Percentiles rank a stretch among this genome's conserved stretches.
These are phyloP conservation scores for Phyto melanocephala DNA, from an alignment of 2,888 invertebrate species.

Conservation along the genomic window DNA sequence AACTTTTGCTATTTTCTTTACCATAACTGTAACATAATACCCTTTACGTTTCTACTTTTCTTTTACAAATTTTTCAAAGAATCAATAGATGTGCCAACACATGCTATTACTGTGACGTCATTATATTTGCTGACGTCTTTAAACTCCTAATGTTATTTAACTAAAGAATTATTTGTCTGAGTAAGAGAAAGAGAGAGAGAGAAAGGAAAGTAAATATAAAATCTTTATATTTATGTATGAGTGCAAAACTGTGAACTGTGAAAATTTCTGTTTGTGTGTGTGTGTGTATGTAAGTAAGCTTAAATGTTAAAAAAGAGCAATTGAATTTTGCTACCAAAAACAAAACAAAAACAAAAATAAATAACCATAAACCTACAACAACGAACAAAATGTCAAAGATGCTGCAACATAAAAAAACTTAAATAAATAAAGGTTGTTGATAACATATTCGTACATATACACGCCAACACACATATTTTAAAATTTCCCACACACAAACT, in stretches of 20 bases:
- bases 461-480: neutral
- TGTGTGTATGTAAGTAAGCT: neutral
- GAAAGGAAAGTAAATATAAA: neutral
- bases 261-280: neutral
- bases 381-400: constrained; percentile 52
- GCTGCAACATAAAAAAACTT: constrained; percentile 27
- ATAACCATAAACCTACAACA: constrained; percentile 38
- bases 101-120: constrained; percentile 59
- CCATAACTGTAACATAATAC: neutral
- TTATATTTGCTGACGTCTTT: constrained; percentile 63
- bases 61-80: constrained; percentile 22
- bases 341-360: neutral
- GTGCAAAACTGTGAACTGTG: neutral
- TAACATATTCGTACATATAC: neutral
- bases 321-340: constrained; percentile 12
- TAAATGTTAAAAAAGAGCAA: constrained; percentile 6
- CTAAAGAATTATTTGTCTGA: constrained; percentile 12
- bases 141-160: constrained; percentile 57
- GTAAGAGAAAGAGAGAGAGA: neutral
- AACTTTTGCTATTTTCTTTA: neutral
- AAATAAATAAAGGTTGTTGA: constrained; percentile 40
- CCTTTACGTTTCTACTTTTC: neutral
- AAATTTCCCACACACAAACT: neutral
- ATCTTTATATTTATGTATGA: neutral
- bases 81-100: constrained; percentile 52